These are phyloP conservation scores for Fragum sueziense DNA, from an alignment of 2,888 invertebrate genomes.

Conservation along the genomic window DNA sequence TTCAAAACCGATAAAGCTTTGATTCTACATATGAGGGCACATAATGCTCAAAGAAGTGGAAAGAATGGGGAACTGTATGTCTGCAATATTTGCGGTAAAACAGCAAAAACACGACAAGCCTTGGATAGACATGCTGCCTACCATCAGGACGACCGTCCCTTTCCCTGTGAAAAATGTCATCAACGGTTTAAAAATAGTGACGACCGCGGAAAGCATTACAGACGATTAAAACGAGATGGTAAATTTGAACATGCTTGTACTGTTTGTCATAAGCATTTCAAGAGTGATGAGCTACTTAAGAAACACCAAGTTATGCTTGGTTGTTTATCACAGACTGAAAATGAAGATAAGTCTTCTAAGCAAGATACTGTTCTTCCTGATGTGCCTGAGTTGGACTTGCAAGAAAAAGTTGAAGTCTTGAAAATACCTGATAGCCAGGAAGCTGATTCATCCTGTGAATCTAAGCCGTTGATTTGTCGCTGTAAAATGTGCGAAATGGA, in stretches of 20 bases:
- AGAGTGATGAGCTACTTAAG: slow-evolving; percentile 23
- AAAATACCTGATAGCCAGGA: neutral
- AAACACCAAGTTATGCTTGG: slow-evolving; percentile 52
- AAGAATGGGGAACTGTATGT: slow-evolving; percentile 14
- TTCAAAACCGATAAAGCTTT: neutral
- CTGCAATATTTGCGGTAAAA: slow-evolving; percentile 49
- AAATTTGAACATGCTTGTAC: slow-evolving; percentile 44
- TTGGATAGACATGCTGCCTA: slow-evolving; percentile 53
- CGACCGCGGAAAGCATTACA: slow-evolving; percentile 54
- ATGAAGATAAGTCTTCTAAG: neutral
- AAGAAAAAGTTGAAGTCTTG: neutral
- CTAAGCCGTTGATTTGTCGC: slow-evolving; percentile 12
- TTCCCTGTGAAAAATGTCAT: slow-evolving; percentile 42
- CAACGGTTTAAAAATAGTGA: slow-evolving; percentile 56
- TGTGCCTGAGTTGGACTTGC: neutral
- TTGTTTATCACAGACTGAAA: slow-evolving; percentile 15
- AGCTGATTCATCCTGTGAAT: neutral
- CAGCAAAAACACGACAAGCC: slow-evolving; percentile 51
- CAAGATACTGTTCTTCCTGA: neutral
- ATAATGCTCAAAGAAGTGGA: neutral
- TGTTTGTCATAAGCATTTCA: slow-evolving; percentile 55
- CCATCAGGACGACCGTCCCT: slow-evolving; percentile 48
- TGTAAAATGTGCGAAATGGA: slow-evolving; percentile 47
- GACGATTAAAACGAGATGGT: slow-evolving; percentile 43
- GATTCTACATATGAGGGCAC: neutral